Percentiles rank a stretch among this genome's conserved stretches.
These are phyloP conservation scores for Gasterosteus nipponicus DNA, from an alignment of 2,113 vertebrate genomes.

Conservation along the genomic window DNA sequence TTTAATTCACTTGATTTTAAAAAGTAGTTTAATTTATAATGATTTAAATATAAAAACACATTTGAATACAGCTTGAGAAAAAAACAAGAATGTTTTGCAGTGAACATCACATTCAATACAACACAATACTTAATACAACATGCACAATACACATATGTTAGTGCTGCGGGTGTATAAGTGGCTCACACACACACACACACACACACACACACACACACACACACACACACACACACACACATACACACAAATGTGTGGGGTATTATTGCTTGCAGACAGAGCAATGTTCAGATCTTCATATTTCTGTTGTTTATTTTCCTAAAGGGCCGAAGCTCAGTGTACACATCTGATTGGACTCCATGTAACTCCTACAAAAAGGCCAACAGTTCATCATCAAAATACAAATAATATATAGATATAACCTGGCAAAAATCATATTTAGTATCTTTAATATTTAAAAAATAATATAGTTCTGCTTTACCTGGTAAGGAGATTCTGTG, in stretches of 20 bases:
- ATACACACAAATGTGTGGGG: not conserved
- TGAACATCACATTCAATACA: not conserved
- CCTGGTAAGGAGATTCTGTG: conserved; percentile 82
- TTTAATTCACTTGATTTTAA: conserved; percentile 1
- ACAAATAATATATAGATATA: not conserved
- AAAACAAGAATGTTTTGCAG: conserved; percentile 5
- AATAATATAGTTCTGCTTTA: conserved; percentile 32
- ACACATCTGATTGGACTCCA: conserved; percentile 80
- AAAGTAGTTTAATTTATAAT: conserved; percentile 39
- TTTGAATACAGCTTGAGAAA: conserved; percentile 17
- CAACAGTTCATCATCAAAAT: conserved; percentile 14
- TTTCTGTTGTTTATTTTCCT: conserved; percentile 66
- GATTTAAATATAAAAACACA: conserved; percentile 33
- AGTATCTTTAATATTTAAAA: not conserved
- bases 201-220: too few species aligned
- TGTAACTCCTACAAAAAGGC: conserved; percentile 76
- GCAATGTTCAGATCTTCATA: not conserved
- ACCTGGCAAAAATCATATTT: not conserved
- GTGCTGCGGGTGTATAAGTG: not conserved
- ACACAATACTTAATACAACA: conserved; percentile 3
- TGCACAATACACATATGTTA: not conserved
- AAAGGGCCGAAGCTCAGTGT: conserved; percentile 78
- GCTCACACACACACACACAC: not conserved
- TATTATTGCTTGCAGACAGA: not conserved
- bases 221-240: too few species aligned